phyloP scores from a whole-genome alignment of 2,113 vertebrate species.

The Gnathonemus longibarbis region DNA sequence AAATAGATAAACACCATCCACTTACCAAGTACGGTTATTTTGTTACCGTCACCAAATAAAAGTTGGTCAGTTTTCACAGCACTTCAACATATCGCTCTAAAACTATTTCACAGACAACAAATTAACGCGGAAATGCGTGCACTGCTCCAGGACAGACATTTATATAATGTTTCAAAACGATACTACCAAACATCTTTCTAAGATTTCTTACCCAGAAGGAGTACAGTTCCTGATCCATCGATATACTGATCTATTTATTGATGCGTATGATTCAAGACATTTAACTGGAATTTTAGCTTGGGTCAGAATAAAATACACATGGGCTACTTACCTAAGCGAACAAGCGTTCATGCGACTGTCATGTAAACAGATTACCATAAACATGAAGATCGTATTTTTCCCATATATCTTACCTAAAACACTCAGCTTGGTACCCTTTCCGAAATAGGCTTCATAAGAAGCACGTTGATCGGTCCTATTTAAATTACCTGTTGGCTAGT shows the following conservation, averaged over 20 bases:
- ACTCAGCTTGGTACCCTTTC: slow-evolving; percentile 13
- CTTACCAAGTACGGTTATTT: not conserved
- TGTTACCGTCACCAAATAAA: not conserved
- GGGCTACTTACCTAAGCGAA: not conserved
- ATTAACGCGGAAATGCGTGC: not conserved
- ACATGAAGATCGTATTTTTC: not conserved
- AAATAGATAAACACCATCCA: not conserved
- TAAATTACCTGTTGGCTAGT: not conserved
- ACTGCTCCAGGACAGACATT: not conserved
- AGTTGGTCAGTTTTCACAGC: not conserved
- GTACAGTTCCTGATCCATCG: not conserved
- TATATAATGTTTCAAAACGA: not conserved
- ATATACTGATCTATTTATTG: not conserved
- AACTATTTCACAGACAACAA: not conserved
- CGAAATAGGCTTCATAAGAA: slow-evolving; percentile 7
- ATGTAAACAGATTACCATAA: not conserved
- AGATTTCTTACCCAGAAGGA: not conserved
- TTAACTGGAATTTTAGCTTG: not conserved
- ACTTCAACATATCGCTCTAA: not conserved
- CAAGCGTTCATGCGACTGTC: not conserved
- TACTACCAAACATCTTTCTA: not conserved
- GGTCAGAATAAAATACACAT: not conserved
- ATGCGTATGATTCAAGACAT: not conserved
- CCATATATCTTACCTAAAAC: slow-evolving; percentile 7
- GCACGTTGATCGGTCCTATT: not conserved